Evolutionary conservation across 2,797 vertebrate genomes (phyloP).

Genomic region (Propithecus perrieri): DNA sequence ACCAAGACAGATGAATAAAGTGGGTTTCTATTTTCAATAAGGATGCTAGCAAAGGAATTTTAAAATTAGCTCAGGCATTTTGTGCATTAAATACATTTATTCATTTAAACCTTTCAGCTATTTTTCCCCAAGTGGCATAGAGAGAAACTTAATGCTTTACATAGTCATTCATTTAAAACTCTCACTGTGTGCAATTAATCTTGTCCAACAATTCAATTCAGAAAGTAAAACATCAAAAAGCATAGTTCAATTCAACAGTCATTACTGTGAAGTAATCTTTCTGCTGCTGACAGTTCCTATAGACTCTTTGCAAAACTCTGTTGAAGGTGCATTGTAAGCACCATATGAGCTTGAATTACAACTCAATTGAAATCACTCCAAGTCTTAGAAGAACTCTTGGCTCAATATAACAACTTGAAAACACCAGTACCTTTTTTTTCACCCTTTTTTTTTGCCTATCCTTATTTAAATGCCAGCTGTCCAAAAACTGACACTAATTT

Average conservation of each 20-base stretch:
- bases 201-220: slow-evolving; percentile 88
- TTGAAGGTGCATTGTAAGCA: slow-evolving; percentile 84
- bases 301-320: slow-evolving; percentile 82
- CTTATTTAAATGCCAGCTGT: slow-evolving; percentile 56
- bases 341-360: slow-evolving; percentile 83
- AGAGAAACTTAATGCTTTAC: slow-evolving; percentile 87
- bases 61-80: slow-evolving; percentile 86
- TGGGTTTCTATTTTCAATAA: slow-evolving; percentile 83
- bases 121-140: slow-evolving; percentile 81
- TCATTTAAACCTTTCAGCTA: slow-evolving; percentile 86
- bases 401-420: slow-evolving; percentile 60
- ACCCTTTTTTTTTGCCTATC: slow-evolving; percentile 27
- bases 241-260: slow-evolving; percentile 85
- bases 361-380: slow-evolving; percentile 84
- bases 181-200: slow-evolving; percentile 87
- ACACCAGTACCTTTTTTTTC: neutral
- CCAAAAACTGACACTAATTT: slow-evolving; percentile 40
- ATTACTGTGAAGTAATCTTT: slow-evolving; percentile 83
- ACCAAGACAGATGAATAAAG: slow-evolving; percentile 86
- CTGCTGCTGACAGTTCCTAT: slow-evolving; percentile 85
- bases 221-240: slow-evolving; percentile 87
- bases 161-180: slow-evolving; percentile 86
- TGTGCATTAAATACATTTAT: slow-evolving; percentile 87
- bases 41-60: slow-evolving; percentile 85
- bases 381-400: slow-evolving; percentile 76